Evolutionary conservation across 1,140 invertebrate species (phyloP).

Genomic region (Geopemphigus sp.): DNA sequence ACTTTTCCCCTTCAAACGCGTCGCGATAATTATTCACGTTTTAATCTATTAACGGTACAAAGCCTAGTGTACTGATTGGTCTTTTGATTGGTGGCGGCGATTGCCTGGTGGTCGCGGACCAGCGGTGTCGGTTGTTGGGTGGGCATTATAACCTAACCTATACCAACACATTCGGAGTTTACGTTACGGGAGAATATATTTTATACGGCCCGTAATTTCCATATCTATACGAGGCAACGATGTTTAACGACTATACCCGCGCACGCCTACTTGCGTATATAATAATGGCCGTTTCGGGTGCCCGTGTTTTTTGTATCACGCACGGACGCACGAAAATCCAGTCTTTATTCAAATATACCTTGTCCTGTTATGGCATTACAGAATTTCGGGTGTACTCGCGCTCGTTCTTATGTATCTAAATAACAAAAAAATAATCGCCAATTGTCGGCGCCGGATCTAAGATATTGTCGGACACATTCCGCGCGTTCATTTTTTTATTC

Average conservation of each 20-base stretch:
- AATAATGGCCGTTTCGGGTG: slow-evolving; percentile 2
- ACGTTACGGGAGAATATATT: neutral
- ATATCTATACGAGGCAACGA: slow-evolving; percentile 1
- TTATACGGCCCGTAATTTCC: neutral
- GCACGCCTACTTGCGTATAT: neutral
- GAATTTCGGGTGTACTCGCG: slow-evolving; percentile 1
- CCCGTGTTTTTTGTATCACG: slow-evolving; percentile 13
- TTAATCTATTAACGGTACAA: slow-evolving; percentile 14
- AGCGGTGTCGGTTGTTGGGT: too few species aligned
- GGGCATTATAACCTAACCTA: slow-evolving; percentile 18
- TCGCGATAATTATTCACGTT: slow-evolving; percentile 12
- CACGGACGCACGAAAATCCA: neutral
- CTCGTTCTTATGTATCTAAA: neutral
- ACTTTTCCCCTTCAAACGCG: neutral
- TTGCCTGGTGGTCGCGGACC: too few species aligned
- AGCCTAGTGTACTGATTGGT: too few species aligned
- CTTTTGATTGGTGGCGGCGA: neutral
- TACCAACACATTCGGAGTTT: slow-evolving; percentile 2
- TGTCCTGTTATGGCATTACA: neutral
- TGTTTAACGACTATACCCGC: neutral
- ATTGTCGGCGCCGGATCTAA: too few species aligned
- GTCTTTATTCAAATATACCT: neutral
- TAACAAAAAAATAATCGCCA: too few species aligned
- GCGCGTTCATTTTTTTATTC: too few species aligned
- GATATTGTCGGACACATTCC: too few species aligned